Base-by-base conservation (phyloP, 1,140 invertebrate genomes). In the Zaprionus africanus region DNA sequence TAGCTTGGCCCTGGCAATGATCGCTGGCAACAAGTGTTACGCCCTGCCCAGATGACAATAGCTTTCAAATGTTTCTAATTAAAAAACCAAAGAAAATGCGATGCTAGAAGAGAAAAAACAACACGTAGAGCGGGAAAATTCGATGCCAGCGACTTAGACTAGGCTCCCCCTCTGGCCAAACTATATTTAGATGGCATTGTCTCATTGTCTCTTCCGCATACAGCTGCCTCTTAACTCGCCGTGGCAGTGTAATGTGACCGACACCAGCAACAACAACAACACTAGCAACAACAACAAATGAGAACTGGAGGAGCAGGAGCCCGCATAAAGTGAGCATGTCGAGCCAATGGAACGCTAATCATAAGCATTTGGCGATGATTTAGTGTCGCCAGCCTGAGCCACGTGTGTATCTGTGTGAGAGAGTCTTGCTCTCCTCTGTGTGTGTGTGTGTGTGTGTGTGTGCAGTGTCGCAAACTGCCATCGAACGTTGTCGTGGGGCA, bases 11-110 rank as follows among this genome's bases (percentile, higher is more conserved):
- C 43, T 58, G 74, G 66, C 81, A 80, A 79, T 88, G 84, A 88
- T 88, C 77, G 84, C 78, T 84, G 19, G 70, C 68, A 88, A 90
- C 84, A 88, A 88, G 84, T 88, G 84, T 79, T 88, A 51, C 57
- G 54, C 76, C 38, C 76, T n/a, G 46, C 26, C 36, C 65, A 77
- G 54, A 72, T 76, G 75, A 84, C 84, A 87, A 87, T 87, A 71
- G 84, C 84, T 87, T 88, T 87, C 84, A 79, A 87, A 87, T 87
- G 84, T 87, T 87, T 88, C 84, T 88, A 84, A 87, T 87, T 87
- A 87, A 87, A 88, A 88, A 84, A 84, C 28, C 43, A 61, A 61
- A 51, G 38, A 70, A 71, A 82, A 74, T 65, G 46, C 38, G 13
- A 54, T 24, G 12, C 11, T 13, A 6, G 19, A 56, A 56, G 28